Base-by-base conservation (phyloP, 2,888 invertebrate genomes). In the Cataglyphis albicans region DNA sequence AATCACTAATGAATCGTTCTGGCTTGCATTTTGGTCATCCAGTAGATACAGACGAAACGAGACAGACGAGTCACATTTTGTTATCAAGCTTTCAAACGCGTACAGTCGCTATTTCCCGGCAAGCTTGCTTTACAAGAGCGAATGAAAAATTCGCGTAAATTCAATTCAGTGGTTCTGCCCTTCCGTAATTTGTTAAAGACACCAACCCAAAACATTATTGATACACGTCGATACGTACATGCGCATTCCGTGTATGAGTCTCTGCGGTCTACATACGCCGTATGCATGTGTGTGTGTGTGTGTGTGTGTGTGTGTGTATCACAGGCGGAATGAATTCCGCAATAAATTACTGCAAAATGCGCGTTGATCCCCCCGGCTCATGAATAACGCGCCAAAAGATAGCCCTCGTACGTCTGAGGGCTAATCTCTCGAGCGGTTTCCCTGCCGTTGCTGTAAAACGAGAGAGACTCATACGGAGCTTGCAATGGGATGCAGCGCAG, bases 401-500 rank as follows among this genome's bases (percentile, higher is more conserved):
- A 75, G 75, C 52, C 18, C 64, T 64, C 48, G 35, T 35, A 21
- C n/a, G 48, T 32, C 64, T 15, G 52, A 38, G 65, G 25, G 35
- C 52, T 64, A 75, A 74, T 75, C 75, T 75, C 65, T 35, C 32
- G 74, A 29, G 35, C 18, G 64, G 65, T 75, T 64, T 64, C 48
- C 52, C 12, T 48, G 18, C 64, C 48, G 75, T 52, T 48, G 44
- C 75, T 35, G 52, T 25, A 75, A 75, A 64, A 52, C 52, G 65
- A 52, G 7, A 52, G 52, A 38, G 29, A 29, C 29, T 2, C 52
- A 52, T 52, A 48, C 21, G 48, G 32, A 74, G 29, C 44, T 48
- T 21, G 41, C 29, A 32, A 25, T 21, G 74, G 63, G 32, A 10
- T 21, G 48, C 48, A 18, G 21, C 21, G 18, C 44, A 48, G 44